Conservation (phyloP, 2,888 invertebrate species). For the Drosophila sordidapex region DNA sequence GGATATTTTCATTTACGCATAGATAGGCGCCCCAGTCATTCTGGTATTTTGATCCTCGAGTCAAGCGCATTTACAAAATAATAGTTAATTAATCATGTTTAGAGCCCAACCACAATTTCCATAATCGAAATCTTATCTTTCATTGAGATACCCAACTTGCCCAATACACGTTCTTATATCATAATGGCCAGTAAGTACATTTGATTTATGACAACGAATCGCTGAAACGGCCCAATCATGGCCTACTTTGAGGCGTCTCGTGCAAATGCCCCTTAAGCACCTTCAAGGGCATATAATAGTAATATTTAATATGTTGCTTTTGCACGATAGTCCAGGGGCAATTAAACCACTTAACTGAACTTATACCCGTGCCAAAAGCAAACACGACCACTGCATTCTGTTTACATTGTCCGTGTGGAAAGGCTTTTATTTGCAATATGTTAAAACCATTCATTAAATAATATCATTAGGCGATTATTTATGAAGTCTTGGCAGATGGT, state of each 20-base stretch:
- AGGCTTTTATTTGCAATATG: neutral
- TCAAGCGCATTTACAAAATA: slow-evolving; percentile 38
- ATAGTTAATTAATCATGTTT: slow-evolving; percentile 49
- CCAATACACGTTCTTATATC: slow-evolving; percentile 36
- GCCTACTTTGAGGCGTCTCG: slow-evolving; percentile 50
- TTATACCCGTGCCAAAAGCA: neutral
- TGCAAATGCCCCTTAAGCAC: neutral
- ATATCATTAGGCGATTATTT: neutral
- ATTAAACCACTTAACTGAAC: neutral
- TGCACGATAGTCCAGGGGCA: neutral
- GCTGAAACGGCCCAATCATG: slow-evolving; percentile 1
- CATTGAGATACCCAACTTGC: slow-evolving; percentile 30
- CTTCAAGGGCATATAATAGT: neutral
- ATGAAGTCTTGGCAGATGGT: neutral
- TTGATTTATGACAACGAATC: slow-evolving; percentile 38
- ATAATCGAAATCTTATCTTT: slow-evolving; percentile 50
- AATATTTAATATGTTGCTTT: neutral
- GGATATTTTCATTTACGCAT: slow-evolving; percentile 44
- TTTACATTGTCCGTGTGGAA: neutral
- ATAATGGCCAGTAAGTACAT: slow-evolving; percentile 40
- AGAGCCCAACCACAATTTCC: slow-evolving; percentile 7
- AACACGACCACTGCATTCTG: neutral
- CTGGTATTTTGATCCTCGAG: slow-evolving; percentile 18
- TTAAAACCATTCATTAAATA: neutral
- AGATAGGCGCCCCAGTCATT: slow-evolving; percentile 30